Base-by-base conservation (phyloP, 2,113 vertebrate species). In the Abramis brama region DNA sequence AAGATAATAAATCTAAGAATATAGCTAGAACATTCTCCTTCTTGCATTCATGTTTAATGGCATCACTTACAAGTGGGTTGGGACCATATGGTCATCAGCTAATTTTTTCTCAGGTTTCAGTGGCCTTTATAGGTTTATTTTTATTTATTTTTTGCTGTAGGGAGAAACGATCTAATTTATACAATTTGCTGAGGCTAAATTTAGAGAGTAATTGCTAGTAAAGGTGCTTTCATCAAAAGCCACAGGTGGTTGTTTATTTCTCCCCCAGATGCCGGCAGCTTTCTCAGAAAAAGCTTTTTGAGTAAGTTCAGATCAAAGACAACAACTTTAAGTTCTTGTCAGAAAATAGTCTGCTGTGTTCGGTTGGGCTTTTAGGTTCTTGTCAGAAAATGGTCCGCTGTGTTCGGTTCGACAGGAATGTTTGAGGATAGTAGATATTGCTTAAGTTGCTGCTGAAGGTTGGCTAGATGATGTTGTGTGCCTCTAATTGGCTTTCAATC, bases 401-500 rank as follows among this genome's bases (percentile, higher is more conserved):
- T 19, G 15, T n/a, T 59, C 23, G 19, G 27, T 1, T 4, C 10
- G 13, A 5, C 27, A 10, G 33, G 2, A 17, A 11, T 12, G 5
- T 50, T 50, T 66, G 79, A 45, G 15, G 8, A 82, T 36, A 64
- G 23, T 62, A 33, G 33, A 3, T 4, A 17, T 27, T 19, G 36
- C 68, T 43, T 39, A 23, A 21, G 39, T 15, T 52, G 47, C 5
- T 27, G 25, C 6, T 17, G 12, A 30, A 33, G 52, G 50, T 57
- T 30, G 75, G 27, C 71, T 47, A 52, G 59, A 64, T 19, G 78
- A 27, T 79, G 47, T 45, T 59, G 11, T 1, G 21, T 77, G 13
- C 66, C 83, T 84, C 43, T 85, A 77, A 86, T 76, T 73, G 68
- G 59, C 43, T 86, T 68, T 86, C 68, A 82, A 55, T 73, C 79